Evolutionary conservation across 2,888 invertebrate species (phyloP), one percentile per base, ranked within the genome.

Genomic region (Flexamia atlantica): DNA sequence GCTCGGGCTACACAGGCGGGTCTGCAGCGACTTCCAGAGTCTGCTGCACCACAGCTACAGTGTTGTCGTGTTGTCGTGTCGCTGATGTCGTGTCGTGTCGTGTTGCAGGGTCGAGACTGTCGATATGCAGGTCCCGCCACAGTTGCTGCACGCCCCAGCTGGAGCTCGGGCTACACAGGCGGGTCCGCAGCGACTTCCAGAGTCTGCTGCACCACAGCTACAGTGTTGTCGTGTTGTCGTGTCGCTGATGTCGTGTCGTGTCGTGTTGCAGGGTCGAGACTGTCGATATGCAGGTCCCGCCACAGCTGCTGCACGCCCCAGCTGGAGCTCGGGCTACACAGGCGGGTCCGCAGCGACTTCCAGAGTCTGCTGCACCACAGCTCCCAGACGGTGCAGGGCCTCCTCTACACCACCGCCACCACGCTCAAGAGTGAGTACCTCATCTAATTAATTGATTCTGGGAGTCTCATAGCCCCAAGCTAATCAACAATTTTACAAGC

Each of bases 301-400:
- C 79, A 84, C 42, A 86, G 86, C 82, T 96, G 96, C 89, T 96
- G 96, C 90, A 93, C 94, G 40, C 91, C 92, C 85, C 92, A 91
- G 83, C 92, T 92, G 89, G 96, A 96, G 90, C 90, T 90, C 32
- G 91, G 91, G 82, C 91, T 95, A 85, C 91, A 92, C 86, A 90
- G 91, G 72, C 92, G 93, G 86, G 92, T 94, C 84, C 92, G 93
- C 86, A 91, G 91, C 85, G 93, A 94, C 88, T 95, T 96, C 88
- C 94, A 94, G 88, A 92, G 92, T 86, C 91, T 95, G 88, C 92
- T 95, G 86, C 93, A 94, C 86, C 93, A 94, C 89, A 94, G 95
- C 87, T 94, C 95, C 84, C 92, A 93, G 88, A 94, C 95, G 87
- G 92, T 96, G 85, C 94, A 95, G 87, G 96, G 95, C 87, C 92